phyloP scores from a whole-genome alignment of 2,113 vertebrate species.

The Centrocercus urophasianus region DNA sequence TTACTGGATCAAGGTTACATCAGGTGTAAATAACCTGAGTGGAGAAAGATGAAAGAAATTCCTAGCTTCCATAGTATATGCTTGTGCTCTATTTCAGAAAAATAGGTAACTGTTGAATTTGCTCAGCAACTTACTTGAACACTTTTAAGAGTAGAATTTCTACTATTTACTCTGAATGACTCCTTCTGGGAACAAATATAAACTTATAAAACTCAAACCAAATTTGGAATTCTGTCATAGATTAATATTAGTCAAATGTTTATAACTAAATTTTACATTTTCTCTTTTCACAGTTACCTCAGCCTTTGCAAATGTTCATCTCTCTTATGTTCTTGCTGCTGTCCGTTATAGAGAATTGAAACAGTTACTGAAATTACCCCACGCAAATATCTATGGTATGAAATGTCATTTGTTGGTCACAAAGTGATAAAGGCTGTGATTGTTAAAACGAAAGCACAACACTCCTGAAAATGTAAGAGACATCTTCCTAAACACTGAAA shows the following conservation, averaged over 20 bases:
- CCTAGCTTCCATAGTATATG: neutral
- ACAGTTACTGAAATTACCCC: constrained; percentile 47
- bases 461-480: neutral
- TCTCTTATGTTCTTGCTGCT: constrained; percentile 30
- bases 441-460: neutral
- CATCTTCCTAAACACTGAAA: neutral
- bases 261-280: neutral
- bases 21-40: neutral
- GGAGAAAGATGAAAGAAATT: neutral
- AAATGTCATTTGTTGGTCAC: neutral
- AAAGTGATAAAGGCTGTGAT: neutral
- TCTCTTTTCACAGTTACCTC: neutral
- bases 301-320: constrained; percentile 19
- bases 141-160: neutral
- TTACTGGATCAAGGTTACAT: neutral
- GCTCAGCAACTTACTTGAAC: neutral
- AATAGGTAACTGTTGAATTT: neutral
- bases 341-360: constrained; percentile 20
- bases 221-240: neutral
- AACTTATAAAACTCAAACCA: neutral
- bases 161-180: neutral
- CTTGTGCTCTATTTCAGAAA: neutral
- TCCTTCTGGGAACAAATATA: neutral
- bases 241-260: neutral
- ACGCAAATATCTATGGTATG: constrained; percentile 15